Conservation (phyloP, 2,888 invertebrate genomes). For the Acanthosoma haemorrhoidale region DNA sequence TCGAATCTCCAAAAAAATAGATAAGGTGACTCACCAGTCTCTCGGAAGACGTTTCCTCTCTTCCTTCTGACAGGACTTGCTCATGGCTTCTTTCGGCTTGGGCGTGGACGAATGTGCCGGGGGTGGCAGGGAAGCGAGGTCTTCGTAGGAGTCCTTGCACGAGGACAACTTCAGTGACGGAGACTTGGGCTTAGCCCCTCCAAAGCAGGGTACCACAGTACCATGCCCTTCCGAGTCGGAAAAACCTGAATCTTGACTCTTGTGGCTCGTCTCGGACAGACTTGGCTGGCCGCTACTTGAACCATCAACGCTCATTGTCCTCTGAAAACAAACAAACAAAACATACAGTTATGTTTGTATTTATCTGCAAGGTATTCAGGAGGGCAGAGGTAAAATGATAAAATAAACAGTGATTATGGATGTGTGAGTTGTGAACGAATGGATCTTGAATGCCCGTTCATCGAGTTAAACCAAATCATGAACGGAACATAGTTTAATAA, state of each 20-base stretch:
- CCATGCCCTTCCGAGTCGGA: conserved; percentile 61
- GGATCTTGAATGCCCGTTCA: too few species aligned
- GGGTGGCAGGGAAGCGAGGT: background rate
- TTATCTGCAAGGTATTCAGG: too few species aligned
- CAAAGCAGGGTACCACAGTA: background rate
- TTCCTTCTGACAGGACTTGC: background rate
- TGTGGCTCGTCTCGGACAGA: conserved; percentile 51
- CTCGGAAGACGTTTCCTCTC: background rate
- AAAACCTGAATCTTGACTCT: conserved; percentile 75
- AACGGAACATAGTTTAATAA: too few species aligned
- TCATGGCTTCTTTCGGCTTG: background rate
- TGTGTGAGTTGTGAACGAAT: too few species aligned
- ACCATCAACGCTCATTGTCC: background rate
- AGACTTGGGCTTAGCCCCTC: background rate
- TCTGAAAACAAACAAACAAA: background rate
- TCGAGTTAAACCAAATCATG: too few species aligned
- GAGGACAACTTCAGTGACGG: background rate
- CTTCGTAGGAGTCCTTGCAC: background rate
- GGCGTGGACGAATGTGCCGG: conserved; percentile 27
- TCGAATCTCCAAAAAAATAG: too few species aligned
- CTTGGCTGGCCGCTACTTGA: background rate
- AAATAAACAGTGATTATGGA: background rate
- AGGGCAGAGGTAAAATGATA: background rate
- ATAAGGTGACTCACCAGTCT: background rate
- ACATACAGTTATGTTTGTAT: too few species aligned